A percentile compares a stretch with the other conserved stretches of the same genome.
These are phyloP conservation scores for Drosophila malerkotliana DNA, from an alignment of 1,140 invertebrate species.

Conservation along the genomic window DNA sequence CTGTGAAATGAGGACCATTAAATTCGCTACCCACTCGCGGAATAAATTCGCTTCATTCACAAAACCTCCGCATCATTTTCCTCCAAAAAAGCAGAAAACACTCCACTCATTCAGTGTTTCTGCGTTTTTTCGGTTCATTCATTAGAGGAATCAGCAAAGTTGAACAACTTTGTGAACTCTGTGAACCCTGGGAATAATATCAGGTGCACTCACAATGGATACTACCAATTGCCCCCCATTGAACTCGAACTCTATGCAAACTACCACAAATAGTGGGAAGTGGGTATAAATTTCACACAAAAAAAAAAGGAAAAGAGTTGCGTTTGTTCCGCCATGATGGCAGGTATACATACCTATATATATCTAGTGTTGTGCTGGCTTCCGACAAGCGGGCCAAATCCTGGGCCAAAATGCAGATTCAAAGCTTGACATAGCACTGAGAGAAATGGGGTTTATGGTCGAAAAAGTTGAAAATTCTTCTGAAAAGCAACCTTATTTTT, in stretches of 20 bases:
- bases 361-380: slow-evolving; percentile 22
- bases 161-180: slow-evolving; percentile 40
- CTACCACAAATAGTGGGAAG: not conserved
- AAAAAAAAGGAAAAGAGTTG: not conserved
- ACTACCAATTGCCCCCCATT: slow-evolving; percentile 37
- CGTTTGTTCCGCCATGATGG: slow-evolving; percentile 24
- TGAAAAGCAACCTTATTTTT: not conserved
- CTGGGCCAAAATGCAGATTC: slow-evolving; percentile 19
- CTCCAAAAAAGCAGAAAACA: not conserved
- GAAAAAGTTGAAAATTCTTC: no score
- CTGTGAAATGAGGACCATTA: slow-evolving; percentile 5
- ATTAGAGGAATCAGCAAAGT: slow-evolving; percentile 40
- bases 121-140: slow-evolving; percentile 45
- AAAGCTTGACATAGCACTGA: slow-evolving; percentile 37
- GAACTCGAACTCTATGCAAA: slow-evolving; percentile 43
- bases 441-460: not conserved
- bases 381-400: slow-evolving; percentile 44
- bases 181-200: slow-evolving; percentile 15
- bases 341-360: slow-evolving; percentile 2
- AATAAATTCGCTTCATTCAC: slow-evolving; percentile 26
- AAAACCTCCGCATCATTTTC: not conserved
- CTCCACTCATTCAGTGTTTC: slow-evolving; percentile 14
- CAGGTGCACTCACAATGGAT: slow-evolving; percentile 32
- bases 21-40: slow-evolving; percentile 10
- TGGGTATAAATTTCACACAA: slow-evolving; percentile 12